Base-by-base conservation (phyloP, 2,888 invertebrate species). In the Agrotis puta region DNA sequence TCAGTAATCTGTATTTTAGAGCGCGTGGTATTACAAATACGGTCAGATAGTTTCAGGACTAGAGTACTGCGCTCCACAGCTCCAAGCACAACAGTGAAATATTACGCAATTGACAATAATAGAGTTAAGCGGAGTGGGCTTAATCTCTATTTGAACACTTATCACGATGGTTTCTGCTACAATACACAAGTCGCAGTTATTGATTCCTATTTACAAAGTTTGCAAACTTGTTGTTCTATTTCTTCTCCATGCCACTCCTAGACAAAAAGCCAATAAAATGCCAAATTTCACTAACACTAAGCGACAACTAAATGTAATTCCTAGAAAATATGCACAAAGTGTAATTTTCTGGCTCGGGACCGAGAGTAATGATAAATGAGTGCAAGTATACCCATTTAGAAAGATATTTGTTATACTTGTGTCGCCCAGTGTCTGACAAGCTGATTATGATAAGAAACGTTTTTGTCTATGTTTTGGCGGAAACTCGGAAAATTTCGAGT, bases 91-190 rank as follows among this genome's bases (percentile, higher is more conserved):
- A 24, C 39, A 2, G 27, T 22, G 16, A 14, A 20, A 54, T 39
- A 47, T 39, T 6, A 39, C 16, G 33, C 13, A 24, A 24, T 39
- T 53, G 43, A 68, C 11, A 33, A 53, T 69, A 39, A 48, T 47
- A 39, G 2, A 20, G 47, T 43, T 71, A 20, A 56, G 14, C 18
- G 48, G 3, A 50, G 18, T 27, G 22, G 7, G 16, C 43, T 22
- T 48, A 16, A 57, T 70, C 20, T 14, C 18, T 20, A 27, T 22
- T 47, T 47, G 71, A 69, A 70, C 24, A 43, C n/a, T n/a, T 71
- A 27, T 70, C 20, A 18, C 16, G 24, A 2, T 48, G 48, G 13
- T 43, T 43, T 50, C 27, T 50, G 14, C 16, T 27, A 14, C 18
- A 27, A 33, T 4, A 69, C 3, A 51, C 22, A 22, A 20, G 47